Base-by-base conservation (phyloP, 2,113 vertebrate genomes). In the Limnothrissa miodon region DNA sequence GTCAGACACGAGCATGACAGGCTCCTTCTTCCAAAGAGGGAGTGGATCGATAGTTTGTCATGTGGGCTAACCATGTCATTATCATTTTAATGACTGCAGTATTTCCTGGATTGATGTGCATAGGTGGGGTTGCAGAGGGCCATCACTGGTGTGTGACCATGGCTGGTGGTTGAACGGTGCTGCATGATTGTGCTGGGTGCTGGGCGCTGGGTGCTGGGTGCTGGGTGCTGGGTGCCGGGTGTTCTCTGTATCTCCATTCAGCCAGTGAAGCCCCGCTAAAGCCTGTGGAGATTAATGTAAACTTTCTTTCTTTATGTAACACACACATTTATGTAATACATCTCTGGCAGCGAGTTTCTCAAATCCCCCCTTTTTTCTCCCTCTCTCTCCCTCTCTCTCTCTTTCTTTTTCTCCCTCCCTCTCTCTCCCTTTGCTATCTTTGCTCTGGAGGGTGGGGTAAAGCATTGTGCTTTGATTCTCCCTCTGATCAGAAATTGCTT, bases 71-170 rank as follows among this genome's bases (percentile, higher is more conserved):
- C 87, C 86, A 42, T 91, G 87, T 88, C 90, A 91, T 93, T 91
- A 91, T 93, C 85, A 88, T 90, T 89, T 91, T 91, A 93, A 92
- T 90, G 91, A 89, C 91, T 91, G 89, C 87, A 85, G 87, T 87
- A 89, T 91, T 92, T 92, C 87, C 82, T 62, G 82, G 19, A 17
- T 84, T 89, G 89, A 90, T 87, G 83, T 85, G 70, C 80, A 78
- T 2, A 15, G 78, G 70, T 83, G 85, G 83, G 9, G n/a, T n/a
- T n/a, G n/a, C 0, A 79, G 81, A 85, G 82, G 53, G 23, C 17
- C 51, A 19, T 23, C 51, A 19, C 48, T 51, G 3, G 48, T 39
- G n/a, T 19, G 74, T 1, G 45, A 19, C 48, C 17, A 78, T n/a
- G n/a, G 42, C 42, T 42, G 42, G 42, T 42, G 42, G n/a, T n/a